Conservation (phyloP, 1,140 invertebrate genomes). For the Bombus haemorrhoidalis region DNA sequence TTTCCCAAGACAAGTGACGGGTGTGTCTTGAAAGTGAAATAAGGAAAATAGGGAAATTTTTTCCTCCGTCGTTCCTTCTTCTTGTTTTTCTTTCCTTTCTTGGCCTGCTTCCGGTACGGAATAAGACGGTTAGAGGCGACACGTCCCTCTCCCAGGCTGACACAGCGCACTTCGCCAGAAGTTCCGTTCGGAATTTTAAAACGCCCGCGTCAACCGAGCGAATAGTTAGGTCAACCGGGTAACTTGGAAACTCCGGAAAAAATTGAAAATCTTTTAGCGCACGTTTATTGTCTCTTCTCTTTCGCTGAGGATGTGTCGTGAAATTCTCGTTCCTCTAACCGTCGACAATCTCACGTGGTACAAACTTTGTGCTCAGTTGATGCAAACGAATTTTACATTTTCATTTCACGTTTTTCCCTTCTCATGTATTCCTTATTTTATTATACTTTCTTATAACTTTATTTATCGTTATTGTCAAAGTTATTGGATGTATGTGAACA, state of each 20-base stretch:
- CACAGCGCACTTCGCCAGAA: constrained; percentile 40
- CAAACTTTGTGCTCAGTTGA: neutral
- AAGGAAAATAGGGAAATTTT: constrained; percentile 54
- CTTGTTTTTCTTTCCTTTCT: neutral
- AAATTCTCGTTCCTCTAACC: no score
- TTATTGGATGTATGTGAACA: no score
- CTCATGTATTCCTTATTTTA: no score
- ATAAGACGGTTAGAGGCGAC: constrained; percentile 35
- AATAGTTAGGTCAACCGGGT: constrained; percentile 24
- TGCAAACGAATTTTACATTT: neutral
- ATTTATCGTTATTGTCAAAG: no score
- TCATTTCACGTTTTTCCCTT: no score
- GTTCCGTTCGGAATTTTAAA: constrained; percentile 60
- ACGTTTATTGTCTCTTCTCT: neutral
- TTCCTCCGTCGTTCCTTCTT: neutral
- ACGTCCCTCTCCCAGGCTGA: constrained; percentile 38
- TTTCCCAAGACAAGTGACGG: constrained; percentile 40
- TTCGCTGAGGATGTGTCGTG: no score
- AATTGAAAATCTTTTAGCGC: constrained; percentile 52
- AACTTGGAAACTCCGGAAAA: constrained; percentile 40
- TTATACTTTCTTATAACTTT: no score
- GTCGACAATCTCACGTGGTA: no score
- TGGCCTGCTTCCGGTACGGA: constrained; percentile 1
- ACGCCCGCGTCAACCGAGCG: neutral
- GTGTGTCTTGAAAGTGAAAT: constrained; percentile 48